Evolutionary conservation across 2,113 vertebrate species (phyloP).

Genomic region (Bujurquina vittata): DNA sequence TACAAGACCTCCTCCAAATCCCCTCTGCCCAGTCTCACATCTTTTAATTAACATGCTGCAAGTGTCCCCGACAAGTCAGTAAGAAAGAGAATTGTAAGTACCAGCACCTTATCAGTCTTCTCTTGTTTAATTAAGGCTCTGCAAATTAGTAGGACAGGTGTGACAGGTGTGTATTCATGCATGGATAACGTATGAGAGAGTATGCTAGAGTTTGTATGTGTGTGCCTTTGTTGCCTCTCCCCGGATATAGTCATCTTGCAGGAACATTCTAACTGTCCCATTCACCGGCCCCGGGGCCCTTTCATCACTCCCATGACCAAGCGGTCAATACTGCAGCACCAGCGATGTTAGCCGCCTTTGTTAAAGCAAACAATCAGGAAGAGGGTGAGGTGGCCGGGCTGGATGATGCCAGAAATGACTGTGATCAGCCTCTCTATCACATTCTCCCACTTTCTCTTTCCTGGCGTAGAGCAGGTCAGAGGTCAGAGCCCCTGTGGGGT

Average conservation of each 20-base stretch:
- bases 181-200: constrained; percentile 1
- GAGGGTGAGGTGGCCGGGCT: constrained; percentile 58
- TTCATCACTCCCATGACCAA: constrained; percentile 52
- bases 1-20: constrained; percentile 20
- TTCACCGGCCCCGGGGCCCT: constrained; percentile 51
- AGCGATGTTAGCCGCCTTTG: constrained; percentile 73
- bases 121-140: constrained; percentile 31
- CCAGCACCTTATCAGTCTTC: constrained; percentile 7
- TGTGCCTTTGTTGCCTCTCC: constrained; percentile 16
- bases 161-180: constrained; percentile 3
- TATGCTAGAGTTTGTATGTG: background rate
- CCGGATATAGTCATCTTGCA: constrained; percentile 70
- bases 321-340: constrained; percentile 70
- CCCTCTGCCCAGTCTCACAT: constrained; percentile 13
- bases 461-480: constrained; percentile 28
- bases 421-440: constrained; percentile 57
- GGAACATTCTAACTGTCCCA: constrained; percentile 73
- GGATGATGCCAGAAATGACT: constrained; percentile 81
- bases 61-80: constrained; percentile 13
- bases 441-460: constrained; percentile 43
- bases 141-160: constrained; percentile 34
- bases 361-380: constrained; percentile 75
- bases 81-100: background rate
- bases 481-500: constrained; percentile 21
- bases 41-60: constrained; percentile 41